phyloP scores from a whole-genome alignment of 2,888 invertebrate genomes.

The Drepana falcataria region DNA sequence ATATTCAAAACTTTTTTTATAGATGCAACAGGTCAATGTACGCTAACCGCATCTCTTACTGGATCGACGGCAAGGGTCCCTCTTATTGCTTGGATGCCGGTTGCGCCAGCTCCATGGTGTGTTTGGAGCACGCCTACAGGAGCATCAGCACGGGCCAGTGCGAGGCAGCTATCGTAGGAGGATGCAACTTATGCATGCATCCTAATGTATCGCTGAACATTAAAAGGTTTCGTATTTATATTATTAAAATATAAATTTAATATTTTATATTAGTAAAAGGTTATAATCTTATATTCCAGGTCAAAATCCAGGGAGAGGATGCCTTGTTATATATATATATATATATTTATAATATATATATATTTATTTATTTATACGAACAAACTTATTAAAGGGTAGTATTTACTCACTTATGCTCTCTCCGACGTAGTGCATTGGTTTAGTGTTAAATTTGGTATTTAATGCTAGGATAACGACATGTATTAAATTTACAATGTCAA shows the following conservation, averaged over 20 bases:
- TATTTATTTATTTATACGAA: too few relatives aligned
- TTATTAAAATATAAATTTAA: neutral
- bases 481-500: too few relatives aligned
- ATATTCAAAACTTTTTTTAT: neutral
- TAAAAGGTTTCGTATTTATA: conserved; percentile 20
- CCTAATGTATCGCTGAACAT: conserved; percentile 45
- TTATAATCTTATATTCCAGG: too few relatives aligned
- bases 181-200: conserved; percentile 74
- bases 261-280: conserved; percentile 1
- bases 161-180: conserved; percentile 77
- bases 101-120: conserved; percentile 34
- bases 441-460: too few relatives aligned
- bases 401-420: too few relatives aligned
- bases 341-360: too few relatives aligned
- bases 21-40: conserved; percentile 43
- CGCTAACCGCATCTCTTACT: conserved; percentile 50
- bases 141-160: conserved; percentile 37
- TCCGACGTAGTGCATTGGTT: too few relatives aligned
- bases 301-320: too few relatives aligned
- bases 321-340: too few relatives aligned
- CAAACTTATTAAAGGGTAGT: too few relatives aligned
- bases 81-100: conserved; percentile 34
- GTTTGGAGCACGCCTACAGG: conserved; percentile 37
- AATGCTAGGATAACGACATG: too few relatives aligned
- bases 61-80: conserved; percentile 41